Conservation (phyloP, 2,113 vertebrate species). For the Onychostoma macrolepis region DNA sequence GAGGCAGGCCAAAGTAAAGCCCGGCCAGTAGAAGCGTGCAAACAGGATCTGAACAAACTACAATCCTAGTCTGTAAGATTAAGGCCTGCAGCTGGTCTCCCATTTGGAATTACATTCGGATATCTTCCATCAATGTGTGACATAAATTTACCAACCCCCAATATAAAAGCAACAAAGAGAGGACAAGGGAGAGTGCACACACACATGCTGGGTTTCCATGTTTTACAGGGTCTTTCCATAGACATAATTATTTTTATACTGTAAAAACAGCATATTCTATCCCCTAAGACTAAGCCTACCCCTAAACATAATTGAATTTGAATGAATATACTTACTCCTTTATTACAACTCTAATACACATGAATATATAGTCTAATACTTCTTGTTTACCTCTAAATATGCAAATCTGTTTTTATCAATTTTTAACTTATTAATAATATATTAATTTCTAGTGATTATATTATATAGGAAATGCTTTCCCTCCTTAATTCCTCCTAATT, state of each 20-base stretch:
- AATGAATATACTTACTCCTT: no score
- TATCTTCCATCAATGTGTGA: slow-evolving; percentile 26
- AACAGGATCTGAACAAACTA: slow-evolving; percentile 4
- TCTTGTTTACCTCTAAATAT: background rate
- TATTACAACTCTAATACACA: background rate
- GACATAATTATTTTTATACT: background rate
- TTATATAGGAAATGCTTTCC: background rate
- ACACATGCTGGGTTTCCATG: background rate
- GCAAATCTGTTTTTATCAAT: background rate
- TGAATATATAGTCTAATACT: background rate
- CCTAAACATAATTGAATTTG: background rate
- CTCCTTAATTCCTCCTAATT: background rate
- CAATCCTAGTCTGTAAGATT: slow-evolving; percentile 31
- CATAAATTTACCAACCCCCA: slow-evolving; percentile 14
- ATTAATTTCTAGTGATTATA: background rate
- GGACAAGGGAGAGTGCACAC: background rate
- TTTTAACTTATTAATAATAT: background rate
- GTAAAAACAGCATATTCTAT: background rate
- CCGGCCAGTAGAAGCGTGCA: background rate
- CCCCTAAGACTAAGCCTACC: no score
- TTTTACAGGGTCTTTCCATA: background rate
- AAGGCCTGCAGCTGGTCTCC: background rate
- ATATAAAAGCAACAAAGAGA: slow-evolving; percentile 46
- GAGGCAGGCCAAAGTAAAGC: slow-evolving; percentile 25
- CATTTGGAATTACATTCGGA: slow-evolving; percentile 39